Evolutionary conservation across 2,888 invertebrate genomes (phyloP).

Genomic region (Nysson spinosus): DNA sequence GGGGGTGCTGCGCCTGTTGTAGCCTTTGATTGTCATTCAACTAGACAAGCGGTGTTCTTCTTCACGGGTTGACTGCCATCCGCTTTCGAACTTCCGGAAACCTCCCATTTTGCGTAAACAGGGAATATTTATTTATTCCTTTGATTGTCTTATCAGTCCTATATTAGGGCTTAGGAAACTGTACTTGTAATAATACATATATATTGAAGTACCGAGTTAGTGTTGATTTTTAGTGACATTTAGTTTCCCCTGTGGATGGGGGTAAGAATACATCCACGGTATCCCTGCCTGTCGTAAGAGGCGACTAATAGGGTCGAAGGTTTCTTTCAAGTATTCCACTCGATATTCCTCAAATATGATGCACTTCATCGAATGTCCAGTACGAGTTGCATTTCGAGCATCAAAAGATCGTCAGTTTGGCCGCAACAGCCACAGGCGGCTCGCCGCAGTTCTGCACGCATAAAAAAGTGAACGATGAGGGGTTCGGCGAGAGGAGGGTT

Average conservation of each 20-base stretch:
- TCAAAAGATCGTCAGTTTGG: slow-evolving; percentile 21
- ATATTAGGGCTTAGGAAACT: too few species aligned
- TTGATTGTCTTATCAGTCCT: not conserved
- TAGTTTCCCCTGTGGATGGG: too few species aligned
- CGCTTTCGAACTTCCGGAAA: slow-evolving; percentile 15
- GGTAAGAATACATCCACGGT: too few species aligned
- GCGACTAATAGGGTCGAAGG: too few species aligned
- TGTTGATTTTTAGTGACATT: too few species aligned
- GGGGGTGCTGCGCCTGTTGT: slow-evolving; percentile 50
- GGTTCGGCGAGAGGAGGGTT: not conserved
- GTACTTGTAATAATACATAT: too few species aligned
- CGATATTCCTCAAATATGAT: too few species aligned
- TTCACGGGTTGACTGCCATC: slow-evolving; percentile 28
- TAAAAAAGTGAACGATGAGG: slow-evolving; percentile 3
- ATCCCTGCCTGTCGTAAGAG: too few species aligned
- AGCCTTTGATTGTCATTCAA: slow-evolving; percentile 63
- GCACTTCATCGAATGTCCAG: too few species aligned
- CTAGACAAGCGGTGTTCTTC: slow-evolving; percentile 48
- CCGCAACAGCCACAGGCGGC: slow-evolving; percentile 21
- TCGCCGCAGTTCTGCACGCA: slow-evolving; percentile 15
- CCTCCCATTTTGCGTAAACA: slow-evolving; percentile 31
- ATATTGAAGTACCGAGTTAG: too few species aligned
- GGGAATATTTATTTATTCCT: slow-evolving; percentile 7
- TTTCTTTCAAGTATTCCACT: too few species aligned
- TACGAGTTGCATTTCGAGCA: slow-evolving; percentile 26